Conservation (phyloP, 2,797 vertebrate species). For the Sitta carolinensis region DNA sequence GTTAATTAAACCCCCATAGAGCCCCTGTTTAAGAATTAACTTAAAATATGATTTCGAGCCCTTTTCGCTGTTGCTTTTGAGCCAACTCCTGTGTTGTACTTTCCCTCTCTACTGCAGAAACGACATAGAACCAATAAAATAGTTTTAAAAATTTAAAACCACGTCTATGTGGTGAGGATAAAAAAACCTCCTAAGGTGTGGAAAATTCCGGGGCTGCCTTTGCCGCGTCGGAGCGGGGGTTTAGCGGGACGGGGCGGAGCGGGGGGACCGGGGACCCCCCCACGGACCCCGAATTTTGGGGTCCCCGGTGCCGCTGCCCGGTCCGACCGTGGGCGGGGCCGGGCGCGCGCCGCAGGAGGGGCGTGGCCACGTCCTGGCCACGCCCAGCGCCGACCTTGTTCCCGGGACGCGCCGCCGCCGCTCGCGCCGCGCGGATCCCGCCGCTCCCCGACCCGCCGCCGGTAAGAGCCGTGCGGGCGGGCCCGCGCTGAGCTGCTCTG, state of each 20-base stretch:
- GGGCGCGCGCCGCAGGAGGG: not conserved
- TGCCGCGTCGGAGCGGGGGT: not conserved
- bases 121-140: not conserved
- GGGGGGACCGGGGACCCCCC: no score
- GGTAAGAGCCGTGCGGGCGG: not conserved
- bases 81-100: not conserved
- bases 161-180: fast-evolving
- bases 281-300: not conserved
- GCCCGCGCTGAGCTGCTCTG: not conserved
- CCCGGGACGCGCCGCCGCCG: not conserved
- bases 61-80: not conserved
- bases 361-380: fast-evolving
- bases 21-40: not conserved
- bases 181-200: not conserved
- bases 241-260: not conserved
- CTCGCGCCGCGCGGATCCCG: fast-evolving
- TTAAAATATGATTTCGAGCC: not conserved
- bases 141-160: not conserved
- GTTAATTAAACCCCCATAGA: not conserved
- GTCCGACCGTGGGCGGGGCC: not conserved
- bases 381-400: slow-evolving; percentile 51
- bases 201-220: not conserved
- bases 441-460: not conserved
- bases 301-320: not conserved
- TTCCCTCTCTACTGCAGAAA: not conserved